Percentiles rank a stretch among this genome's conserved stretches.
Evolutionary conservation across 2,888 invertebrate genomes (phyloP).

Genomic region (Minunthozetes semirufus): DNA sequence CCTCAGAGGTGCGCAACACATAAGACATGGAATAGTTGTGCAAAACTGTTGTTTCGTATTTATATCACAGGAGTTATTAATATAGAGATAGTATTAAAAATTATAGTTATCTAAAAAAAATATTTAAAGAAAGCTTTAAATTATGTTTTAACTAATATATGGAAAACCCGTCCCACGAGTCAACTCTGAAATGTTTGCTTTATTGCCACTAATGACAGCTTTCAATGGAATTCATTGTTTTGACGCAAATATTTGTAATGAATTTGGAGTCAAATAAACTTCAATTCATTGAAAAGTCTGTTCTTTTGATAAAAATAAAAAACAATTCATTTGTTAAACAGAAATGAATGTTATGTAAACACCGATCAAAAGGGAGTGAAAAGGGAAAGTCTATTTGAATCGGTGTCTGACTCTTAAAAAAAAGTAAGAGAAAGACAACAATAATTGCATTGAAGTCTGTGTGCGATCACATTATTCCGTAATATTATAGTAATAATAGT

Average conservation of each 20-base stretch:
- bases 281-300: no score
- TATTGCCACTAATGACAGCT: not conserved
- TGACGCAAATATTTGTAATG: not conserved
- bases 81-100: no score
- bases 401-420: not conserved
- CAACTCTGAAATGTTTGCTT: not conserved
- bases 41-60: no score
- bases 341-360: not conserved
- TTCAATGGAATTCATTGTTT: not conserved
- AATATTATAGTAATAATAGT: not conserved
- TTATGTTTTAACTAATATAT: no score
- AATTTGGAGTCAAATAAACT: no score
- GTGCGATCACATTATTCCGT: not conserved
- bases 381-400: not conserved
- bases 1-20: no score
- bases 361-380: not conserved
- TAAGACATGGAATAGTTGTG: no score
- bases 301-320: no score
- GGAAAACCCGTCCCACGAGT: no score
- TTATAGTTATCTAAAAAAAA: no score
- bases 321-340: not conserved
- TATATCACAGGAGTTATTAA: no score
- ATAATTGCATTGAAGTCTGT: conserved; percentile 7
- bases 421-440: not conserved
- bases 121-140: no score